Evolutionary conservation across 2,888 invertebrate genomes (phyloP).

Genomic region (Helleia helle): DNA sequence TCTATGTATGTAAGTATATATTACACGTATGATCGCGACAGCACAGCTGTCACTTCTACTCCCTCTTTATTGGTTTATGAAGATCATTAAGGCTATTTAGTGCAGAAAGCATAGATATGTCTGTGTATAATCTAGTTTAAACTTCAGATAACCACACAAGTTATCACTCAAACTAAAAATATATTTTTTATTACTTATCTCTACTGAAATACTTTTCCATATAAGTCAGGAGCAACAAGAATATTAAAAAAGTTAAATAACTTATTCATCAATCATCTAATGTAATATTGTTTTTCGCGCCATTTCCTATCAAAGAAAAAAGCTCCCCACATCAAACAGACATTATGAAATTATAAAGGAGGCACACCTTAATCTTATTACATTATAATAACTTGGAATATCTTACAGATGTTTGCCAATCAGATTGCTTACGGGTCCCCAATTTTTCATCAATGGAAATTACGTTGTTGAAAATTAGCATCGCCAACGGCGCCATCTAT

Average conservation of each 20-base stretch:
- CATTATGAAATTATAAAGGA: slow-evolving; percentile 62
- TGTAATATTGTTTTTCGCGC: slow-evolving; percentile 23
- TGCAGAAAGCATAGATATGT: no score
- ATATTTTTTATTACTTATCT: no score
- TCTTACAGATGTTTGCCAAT: slow-evolving; percentile 67
- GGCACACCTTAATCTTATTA: slow-evolving; percentile 65
- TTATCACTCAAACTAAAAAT: background rate
- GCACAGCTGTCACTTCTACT: no score
- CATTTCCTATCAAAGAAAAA: slow-evolving; percentile 30
- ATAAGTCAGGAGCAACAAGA: background rate
- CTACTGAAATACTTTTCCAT: no score
- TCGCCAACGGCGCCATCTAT: slow-evolving; percentile 65
- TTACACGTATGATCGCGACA: no score
- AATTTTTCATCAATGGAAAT: slow-evolving; percentile 66
- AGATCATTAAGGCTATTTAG: no score
- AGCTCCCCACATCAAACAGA: slow-evolving; percentile 47
- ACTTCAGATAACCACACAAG: no score
- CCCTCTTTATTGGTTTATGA: no score
- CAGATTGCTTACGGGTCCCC: slow-evolving; percentile 49
- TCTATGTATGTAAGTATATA: no score
- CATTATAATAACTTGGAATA: slow-evolving; percentile 61
- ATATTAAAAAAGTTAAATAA: background rate
- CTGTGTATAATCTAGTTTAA: no score
- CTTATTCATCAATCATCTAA: background rate
- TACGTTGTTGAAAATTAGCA: slow-evolving; percentile 61